phyloP scores from a whole-genome alignment of 2,888 invertebrate species.

The Crematogaster levior region DNA sequence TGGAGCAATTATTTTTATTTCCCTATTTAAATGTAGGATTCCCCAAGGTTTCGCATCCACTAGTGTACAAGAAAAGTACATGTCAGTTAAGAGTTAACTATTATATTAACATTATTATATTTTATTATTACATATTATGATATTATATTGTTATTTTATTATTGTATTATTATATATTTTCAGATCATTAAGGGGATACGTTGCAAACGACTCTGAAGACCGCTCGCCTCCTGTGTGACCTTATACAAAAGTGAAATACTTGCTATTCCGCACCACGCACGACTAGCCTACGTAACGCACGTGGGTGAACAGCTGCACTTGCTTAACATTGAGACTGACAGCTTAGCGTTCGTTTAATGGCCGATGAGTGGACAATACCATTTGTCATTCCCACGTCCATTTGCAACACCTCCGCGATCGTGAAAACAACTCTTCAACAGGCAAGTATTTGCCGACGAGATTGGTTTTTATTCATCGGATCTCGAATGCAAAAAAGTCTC shows the following conservation, averaged over 20 bases:
- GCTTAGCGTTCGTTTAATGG: slow-evolving; percentile 46
- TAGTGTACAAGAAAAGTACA: not conserved
- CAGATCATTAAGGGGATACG: not conserved
- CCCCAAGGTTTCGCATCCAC: not conserved
- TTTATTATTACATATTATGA: no score
- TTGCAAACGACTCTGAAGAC: not conserved
- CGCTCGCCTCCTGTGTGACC: not conserved
- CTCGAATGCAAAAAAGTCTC: not conserved
- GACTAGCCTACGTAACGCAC: slow-evolving; percentile 55
- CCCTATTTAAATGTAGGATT: not conserved
- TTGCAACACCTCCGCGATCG: slow-evolving; percentile 16
- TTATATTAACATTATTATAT: no score
- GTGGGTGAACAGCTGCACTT: slow-evolving; percentile 56
- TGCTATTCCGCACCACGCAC: slow-evolving; percentile 42
- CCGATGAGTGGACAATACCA: slow-evolving; percentile 33
- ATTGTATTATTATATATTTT: no score
- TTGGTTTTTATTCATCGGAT: not conserved
- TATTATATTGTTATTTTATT: no score
- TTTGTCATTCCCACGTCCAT: slow-evolving; percentile 16
- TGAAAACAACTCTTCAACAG: not conserved
- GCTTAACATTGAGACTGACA: slow-evolving; percentile 42
- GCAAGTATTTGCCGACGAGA: not conserved
- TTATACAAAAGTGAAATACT: slow-evolving; percentile 46
- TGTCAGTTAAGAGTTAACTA: not conserved
- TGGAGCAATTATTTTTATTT: not conserved